phyloP scores from a whole-genome alignment of 2,113 vertebrate genomes.

The Callipepla squamata region DNA sequence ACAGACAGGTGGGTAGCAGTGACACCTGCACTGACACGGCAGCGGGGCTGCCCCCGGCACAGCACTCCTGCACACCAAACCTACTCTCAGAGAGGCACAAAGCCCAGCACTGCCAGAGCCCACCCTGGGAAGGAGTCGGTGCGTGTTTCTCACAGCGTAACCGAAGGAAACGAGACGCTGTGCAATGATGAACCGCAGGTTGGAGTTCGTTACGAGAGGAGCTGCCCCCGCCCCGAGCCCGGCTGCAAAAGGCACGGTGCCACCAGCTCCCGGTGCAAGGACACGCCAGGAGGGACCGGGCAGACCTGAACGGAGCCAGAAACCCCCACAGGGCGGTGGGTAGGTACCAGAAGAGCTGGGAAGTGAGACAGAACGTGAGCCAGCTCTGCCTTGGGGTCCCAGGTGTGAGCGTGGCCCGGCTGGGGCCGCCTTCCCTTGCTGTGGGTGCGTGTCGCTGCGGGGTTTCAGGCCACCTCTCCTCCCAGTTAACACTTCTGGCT shows the following conservation, averaged over 20 bases:
- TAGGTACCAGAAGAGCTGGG: not conserved
- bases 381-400: not conserved
- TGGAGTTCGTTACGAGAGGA: fast-evolving
- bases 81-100: not conserved
- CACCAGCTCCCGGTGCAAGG: no score
- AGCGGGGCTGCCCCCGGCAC: not conserved
- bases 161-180: not conserved
- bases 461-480: not conserved
- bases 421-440: not conserved
- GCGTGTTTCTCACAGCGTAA: fast-evolving
- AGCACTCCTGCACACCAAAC: fast-evolving
- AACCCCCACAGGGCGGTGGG: not conserved
- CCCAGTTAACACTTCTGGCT: not conserved
- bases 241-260: not conserved
- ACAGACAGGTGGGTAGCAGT: not conserved
- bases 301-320: not conserved
- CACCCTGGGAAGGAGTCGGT: not conserved
- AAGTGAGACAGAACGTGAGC: not conserved
- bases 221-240: fast-evolving
- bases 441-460: fast-evolving
- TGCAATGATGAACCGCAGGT: not conserved
- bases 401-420: not conserved
- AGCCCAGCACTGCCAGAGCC: not conserved
- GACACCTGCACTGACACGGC: not conserved
- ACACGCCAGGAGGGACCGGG: no score